Percentiles rank a stretch among this genome's conserved stretches.
Conservation (phyloP, 1,140 invertebrate species). For the Drosophila yakuba region DNA sequence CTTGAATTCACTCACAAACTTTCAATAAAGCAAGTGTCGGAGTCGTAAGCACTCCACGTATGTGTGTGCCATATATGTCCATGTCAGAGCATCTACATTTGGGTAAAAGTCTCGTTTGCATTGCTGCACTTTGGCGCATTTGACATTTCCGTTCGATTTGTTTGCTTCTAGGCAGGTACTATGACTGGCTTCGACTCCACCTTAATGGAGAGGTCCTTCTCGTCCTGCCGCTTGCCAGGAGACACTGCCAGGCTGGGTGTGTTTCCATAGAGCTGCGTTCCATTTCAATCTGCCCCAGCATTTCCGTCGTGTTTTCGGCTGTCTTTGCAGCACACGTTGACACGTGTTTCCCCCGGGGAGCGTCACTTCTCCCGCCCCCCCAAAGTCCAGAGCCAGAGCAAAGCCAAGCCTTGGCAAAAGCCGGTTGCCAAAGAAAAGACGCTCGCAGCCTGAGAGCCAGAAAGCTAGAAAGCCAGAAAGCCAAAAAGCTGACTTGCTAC, state of each 20-base stretch:
- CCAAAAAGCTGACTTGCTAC: conserved; percentile 60
- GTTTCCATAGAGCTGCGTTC: conserved; percentile 34
- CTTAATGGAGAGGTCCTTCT: neutral
- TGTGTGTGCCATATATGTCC: conserved; percentile 25
- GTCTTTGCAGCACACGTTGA: conserved; percentile 61
- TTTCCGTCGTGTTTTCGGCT: conserved; percentile 57
- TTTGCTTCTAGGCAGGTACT: conserved; percentile 51
- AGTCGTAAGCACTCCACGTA: conserved; percentile 12
- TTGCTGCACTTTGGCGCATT: conserved; percentile 79
- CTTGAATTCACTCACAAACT: conserved; percentile 15
- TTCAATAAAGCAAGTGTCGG: conserved; percentile 35
- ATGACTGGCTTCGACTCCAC: conserved; percentile 15
- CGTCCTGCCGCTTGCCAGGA: conserved; percentile 6
- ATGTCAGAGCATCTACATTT: conserved; percentile 38
- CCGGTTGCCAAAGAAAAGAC: conserved; percentile 47
- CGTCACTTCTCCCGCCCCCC: conserved; percentile 36
- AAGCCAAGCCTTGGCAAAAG: conserved; percentile 7
- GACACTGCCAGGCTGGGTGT: conserved; percentile 53
- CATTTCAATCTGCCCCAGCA: conserved; percentile 63
- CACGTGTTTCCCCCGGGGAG: conserved; percentile 61
- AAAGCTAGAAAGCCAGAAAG: conserved; percentile 38
- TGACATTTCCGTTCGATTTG: conserved; percentile 84
- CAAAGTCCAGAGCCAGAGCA: neutral
- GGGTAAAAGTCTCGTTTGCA: conserved; percentile 67
- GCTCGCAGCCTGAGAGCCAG: conserved; percentile 50